Evolutionary conservation across 2,888 invertebrate genomes (phyloP), one percentile per base, ranked within the genome.

Genomic region (Theretra japonica): DNA sequence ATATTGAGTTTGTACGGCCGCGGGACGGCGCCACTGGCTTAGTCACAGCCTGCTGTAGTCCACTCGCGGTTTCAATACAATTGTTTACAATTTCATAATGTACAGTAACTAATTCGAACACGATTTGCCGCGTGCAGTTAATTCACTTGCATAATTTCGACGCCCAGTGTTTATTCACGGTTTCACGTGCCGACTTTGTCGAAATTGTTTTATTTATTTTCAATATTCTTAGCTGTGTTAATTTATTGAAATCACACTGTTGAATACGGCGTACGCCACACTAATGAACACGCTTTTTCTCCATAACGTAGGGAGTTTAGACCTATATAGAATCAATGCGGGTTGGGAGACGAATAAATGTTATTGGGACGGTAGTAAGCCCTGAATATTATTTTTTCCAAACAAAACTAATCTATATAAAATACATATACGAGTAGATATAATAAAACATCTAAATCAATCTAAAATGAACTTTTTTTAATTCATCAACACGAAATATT

Each of bases 81-180:
- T 21, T 48, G 41, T 48, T 65, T 48, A 65, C 65, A 17, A 23
- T 65, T 65, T 48, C 23, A 48, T 65, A 48, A 65, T 48, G 48
- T 48, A 41, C 23, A 65, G 23, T 48, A 41, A 65, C 41, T 65
- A 48, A 65, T 65, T 65, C 48, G 65, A 23, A 48, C 23, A 65
- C 23, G 65, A 62, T 62, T 62, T 15, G n/a, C 48, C 23, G 4
- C 41, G 53, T 41, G 33, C 23, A 25, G 21, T 11, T 48, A 65
- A 48, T 41, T 65, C 25, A 48, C 65, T 65, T 65, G 21, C 30
- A 62, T 48, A 48, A 65, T 48, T 41, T 48, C 41, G 23, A 65
- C 21, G 23, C 5, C 41, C 41, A 41, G 41, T 41, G 41, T 48
- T 48, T 21, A 6, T 4, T 5, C 15, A 41, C 41, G n/a, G 53